Evolutionary conservation across 2,797 vertebrate species (phyloP).

Genomic region (Pantherophis alleghaniensis): DNA sequence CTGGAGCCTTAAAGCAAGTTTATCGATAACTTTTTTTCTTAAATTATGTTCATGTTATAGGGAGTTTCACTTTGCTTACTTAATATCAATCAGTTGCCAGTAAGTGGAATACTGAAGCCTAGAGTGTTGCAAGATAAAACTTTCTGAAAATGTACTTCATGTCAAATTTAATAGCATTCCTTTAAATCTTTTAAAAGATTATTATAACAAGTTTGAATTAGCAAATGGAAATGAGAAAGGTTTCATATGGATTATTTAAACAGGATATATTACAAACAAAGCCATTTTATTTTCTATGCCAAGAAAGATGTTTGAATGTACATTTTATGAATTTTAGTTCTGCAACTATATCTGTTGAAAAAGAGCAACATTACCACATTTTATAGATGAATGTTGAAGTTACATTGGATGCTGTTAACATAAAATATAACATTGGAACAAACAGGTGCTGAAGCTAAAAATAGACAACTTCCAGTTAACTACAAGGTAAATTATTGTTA

Average conservation of each 20-base stretch:
- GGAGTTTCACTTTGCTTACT: not conserved
- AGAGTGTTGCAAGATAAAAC: not conserved
- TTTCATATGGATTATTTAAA: not conserved
- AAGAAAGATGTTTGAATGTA: not conserved
- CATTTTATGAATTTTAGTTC: not conserved
- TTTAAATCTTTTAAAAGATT: conserved; percentile 11
- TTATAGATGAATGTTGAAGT: not conserved
- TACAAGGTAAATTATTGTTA: not conserved
- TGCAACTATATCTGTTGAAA: not conserved
- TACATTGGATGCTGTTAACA: not conserved
- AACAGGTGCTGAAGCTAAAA: not conserved
- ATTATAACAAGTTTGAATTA: not conserved
- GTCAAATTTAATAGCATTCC: not conserved
- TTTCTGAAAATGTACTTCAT: not conserved
- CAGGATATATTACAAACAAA: not conserved
- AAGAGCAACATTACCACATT: not conserved
- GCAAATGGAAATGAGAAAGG: not conserved
- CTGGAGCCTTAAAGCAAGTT: not conserved
- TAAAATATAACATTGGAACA: not conserved
- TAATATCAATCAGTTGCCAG: not conserved
- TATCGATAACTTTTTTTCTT: not conserved
- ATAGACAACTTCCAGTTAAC: not conserved
- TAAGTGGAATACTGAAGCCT: not conserved
- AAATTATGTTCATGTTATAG: not conserved
- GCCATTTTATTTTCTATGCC: not conserved